Base-by-base conservation (phyloP, 2,888 invertebrate species). In the Polia nebulosa region DNA sequence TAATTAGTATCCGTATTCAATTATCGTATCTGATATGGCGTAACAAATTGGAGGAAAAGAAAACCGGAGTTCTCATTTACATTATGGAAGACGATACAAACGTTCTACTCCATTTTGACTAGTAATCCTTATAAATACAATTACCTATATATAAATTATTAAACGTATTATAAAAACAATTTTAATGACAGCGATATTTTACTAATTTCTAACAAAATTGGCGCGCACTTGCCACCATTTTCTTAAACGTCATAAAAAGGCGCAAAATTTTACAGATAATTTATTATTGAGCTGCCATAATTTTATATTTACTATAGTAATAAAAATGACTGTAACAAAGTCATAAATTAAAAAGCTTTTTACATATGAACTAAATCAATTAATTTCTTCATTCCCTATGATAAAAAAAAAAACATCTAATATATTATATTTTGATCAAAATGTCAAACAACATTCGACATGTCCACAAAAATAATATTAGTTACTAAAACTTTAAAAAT, bases 21-120 rank as follows among this genome's bases (percentile, higher is more conserved):
- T 87, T 85, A 85, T 79, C 78, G 67, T 78, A 77, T 82, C 76
- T 88, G 87, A 87, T 89, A 90, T 90, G 89, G 85, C 80, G 86
- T 78, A 90, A 90, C 83, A 71, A 76, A 89, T 78, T 81, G 78
- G 80, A 88, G 87, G 84, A 88, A 93, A 93, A 81, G 76, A 88
- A 93, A 92, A 81, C 88, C 87, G 85, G 87, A 88, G 90, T 85
- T 86, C 76, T 90, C 89, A 84, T 75, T 75, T 94, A 94, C 87
- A 89, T 90, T 91, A 94, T 95, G 95, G 95, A 95, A 95, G 95
- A 95, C 95, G 90, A 94, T 93, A 90, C 86, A 89, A 91, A 93
- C 89, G 88, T 89, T 88, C 90, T 89, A 90, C 84, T 87, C 87
- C 90, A 89, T 86, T 89, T 88, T 85, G 78, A 83, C 87, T 90